Percentiles rank a stretch among this genome's conserved stretches.
These are phyloP conservation scores for Anguilla obscura DNA, from an alignment of 2,797 vertebrate genomes.

Conservation along the genomic window DNA sequence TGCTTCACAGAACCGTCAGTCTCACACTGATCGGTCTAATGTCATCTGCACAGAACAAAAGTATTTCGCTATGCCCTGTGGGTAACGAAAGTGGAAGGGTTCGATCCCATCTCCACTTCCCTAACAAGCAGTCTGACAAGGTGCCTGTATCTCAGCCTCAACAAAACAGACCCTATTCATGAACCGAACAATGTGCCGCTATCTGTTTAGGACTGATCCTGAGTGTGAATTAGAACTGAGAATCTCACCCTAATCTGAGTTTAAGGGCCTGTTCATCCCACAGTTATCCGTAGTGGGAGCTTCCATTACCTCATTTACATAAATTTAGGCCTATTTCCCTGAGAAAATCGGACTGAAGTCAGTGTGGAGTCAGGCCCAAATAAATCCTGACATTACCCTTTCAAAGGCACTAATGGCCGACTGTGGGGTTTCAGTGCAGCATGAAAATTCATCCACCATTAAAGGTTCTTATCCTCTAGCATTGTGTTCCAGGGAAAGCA, in stretches of 20 bases:
- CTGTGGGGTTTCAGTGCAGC: neutral
- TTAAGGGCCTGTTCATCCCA: neutral
- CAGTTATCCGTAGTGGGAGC: neutral
- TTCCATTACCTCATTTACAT: neutral
- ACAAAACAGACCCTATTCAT: conserved; percentile 1
- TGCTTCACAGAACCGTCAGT: neutral
- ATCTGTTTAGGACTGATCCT: neutral
- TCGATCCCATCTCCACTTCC: neutral
- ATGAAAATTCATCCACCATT: neutral
- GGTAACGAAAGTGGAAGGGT: neutral
- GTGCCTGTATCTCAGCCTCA: neutral
- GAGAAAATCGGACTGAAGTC: neutral
- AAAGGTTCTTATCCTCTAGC: neutral
- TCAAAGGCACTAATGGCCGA: neutral
- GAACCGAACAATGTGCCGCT: neutral
- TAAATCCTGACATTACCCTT: neutral
- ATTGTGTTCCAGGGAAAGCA: conserved; percentile 6
- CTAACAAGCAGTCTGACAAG: neutral
- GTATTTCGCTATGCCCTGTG: neutral
- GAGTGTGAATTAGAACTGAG: neutral
- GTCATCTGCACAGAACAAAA: neutral
- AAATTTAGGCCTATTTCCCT: neutral
- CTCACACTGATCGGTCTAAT: neutral
- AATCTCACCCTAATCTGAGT: neutral
- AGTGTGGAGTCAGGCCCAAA: no score